Evolutionary conservation across 2,113 vertebrate genomes (phyloP), one percentile per base, ranked within the genome.

Genomic region (Eleginops maclovinus): DNA sequence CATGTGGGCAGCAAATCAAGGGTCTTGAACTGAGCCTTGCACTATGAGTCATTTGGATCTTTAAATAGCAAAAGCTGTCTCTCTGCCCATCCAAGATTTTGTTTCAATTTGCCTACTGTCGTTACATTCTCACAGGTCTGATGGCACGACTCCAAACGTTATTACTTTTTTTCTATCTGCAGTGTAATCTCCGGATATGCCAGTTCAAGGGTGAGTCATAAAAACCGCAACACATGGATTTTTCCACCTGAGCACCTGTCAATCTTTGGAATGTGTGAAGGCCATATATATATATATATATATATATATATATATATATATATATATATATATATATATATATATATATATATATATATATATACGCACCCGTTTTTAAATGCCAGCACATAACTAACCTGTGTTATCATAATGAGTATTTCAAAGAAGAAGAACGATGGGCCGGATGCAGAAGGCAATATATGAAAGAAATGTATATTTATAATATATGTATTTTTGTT

Each of bases 211-310:
- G 14, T 40, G 50, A 56, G 55, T 51, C 43, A 58, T 4, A 46
- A 2, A 74, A 56, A 26, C 2, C 46, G 44, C 40, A 74, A 69
- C 68, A 59, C n/a, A 24, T 47, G 54, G 24, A 28, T 51, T 55
- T 80, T 21, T 49, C 13, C 50, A 63, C n/a, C 16, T 24, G 74
- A n/a, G n/a, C 72, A 61, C 24, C 62, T 59, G 62, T 73, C 50
- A 31, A 26, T 64, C 31, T 51, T 16, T 28, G n/a, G 55, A 60
- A 65, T 24, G 41, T 6, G 8, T 56, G 8, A 6, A 19, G 15
- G 17, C 56, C 8, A 47, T 24, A 67, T 19, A 28, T 41, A 43
- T 11, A 47, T 24, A 67, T 19, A 28, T 41, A 43, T 11, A 47
- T 24, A 67, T 19, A 28, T 41, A 43, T 11, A 47, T 24, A 67